Base-by-base conservation (phyloP, 2,888 invertebrate species). In the Lepetodrilus schrolli region DNA sequence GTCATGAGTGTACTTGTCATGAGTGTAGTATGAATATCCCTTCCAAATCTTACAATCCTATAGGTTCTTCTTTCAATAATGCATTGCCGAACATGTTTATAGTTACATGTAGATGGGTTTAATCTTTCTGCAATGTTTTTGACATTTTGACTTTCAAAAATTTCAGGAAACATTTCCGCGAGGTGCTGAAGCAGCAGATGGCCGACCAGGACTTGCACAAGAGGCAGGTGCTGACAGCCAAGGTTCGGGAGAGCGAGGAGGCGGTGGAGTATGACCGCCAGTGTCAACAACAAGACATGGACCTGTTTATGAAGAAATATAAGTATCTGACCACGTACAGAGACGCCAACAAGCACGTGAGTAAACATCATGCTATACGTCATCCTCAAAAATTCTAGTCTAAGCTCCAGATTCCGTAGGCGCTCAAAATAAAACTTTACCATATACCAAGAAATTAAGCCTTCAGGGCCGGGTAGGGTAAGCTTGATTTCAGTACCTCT, bases 181-280 rank as follows among this genome's bases (percentile, higher is more conserved):
- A 87, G 38, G 86, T 86, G n/a, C 77, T 89, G 30, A 89, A 89
- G 72, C 86, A 88, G 69, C 89, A 89, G 78, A 89, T 89, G 88
- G 68, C 81, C 4, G 89, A 89, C 74, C 75, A 78, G 70, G 85
- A 84, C 47, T 34, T 38, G 4, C 74, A 74, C 58, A 80, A 80
- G 26, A 78, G 72, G 43, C 76, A 77, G 13, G 74, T 77, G 17
- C 74, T 84, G 34, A 72, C 78, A 43, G 79, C 83, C 17, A 87
- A 85, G 73, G 77, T 84, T 17, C 70, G 77, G 50, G 89, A 89
- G 73, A 87, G 87, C 49, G 83, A 85, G 34, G 78, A 74, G 47
- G 88, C 88, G 1, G 82, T 87, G 21, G 81, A 82, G 10, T 84
- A 85, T 38, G 89, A 89, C 74, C 75, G 78, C 17, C 77, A 85